Conservation (phyloP, 2,797 vertebrate genomes). For the Acipenser oxyrinchus region DNA sequence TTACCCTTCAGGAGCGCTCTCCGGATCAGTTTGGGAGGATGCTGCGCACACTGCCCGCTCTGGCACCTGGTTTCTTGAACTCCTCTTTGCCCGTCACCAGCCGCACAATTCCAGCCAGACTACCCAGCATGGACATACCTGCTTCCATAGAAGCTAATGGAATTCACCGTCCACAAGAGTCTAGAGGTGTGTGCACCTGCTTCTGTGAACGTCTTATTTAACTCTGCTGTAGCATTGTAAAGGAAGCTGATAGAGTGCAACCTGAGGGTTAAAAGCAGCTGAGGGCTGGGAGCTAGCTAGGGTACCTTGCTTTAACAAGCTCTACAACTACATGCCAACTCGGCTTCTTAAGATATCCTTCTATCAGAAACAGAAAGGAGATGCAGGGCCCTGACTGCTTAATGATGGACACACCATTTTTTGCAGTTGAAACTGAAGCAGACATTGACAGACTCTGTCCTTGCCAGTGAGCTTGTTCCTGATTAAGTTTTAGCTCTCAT, state of each 20-base stretch:
- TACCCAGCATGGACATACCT: conserved; percentile 32
- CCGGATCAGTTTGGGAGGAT: conserved; percentile 60
- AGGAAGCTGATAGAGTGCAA: conserved; percentile 23
- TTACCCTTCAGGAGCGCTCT: conserved; percentile 61
- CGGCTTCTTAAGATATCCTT: too few relatives aligned
- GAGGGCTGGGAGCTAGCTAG: too few relatives aligned
- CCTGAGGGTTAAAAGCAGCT: conserved; percentile 35
- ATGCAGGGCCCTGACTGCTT: too few relatives aligned
- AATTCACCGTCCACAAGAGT: conserved; percentile 19
- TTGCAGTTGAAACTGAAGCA: too few relatives aligned
- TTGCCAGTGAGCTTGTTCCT: too few relatives aligned
- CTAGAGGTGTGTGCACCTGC: neutral
- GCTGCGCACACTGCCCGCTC: conserved; percentile 54
- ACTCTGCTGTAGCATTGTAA: conserved; percentile 37
- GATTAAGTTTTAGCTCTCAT: too few relatives aligned
- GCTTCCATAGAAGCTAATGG: conserved; percentile 39
- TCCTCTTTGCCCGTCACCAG: conserved; percentile 36
- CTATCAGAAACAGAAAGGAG: too few relatives aligned
- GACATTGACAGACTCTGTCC: too few relatives aligned
- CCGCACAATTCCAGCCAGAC: conserved; percentile 41
- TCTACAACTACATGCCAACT: too few relatives aligned
- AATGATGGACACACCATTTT: too few relatives aligned
- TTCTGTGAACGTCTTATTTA: neutral
- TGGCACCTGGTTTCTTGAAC: conserved; percentile 38
- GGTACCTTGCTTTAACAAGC: too few relatives aligned